These are phyloP conservation scores for Drosophila oshimai DNA, from an alignment of 1,140 invertebrate genomes.

Conservation along the genomic window DNA sequence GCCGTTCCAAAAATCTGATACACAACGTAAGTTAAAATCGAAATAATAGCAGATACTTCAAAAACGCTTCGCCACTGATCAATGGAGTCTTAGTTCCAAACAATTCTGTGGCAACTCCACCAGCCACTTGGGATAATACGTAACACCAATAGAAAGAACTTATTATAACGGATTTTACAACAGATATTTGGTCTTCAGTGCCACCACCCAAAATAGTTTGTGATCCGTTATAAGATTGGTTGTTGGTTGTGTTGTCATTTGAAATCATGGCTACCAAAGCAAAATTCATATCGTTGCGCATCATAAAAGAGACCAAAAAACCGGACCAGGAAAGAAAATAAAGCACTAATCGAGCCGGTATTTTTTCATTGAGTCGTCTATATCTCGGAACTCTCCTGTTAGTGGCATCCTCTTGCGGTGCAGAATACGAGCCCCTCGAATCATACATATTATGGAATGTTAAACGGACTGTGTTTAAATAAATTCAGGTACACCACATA, in stretches of 20 bases:
- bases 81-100: slow-evolving; percentile 93
- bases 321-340: slow-evolving; percentile 89
- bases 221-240: slow-evolving; percentile 14
- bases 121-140: slow-evolving; percentile 88
- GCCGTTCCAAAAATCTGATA: no score
- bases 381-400: no score
- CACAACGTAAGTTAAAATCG: no score
- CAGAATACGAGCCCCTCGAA: no score
- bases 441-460: no score
- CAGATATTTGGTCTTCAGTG: slow-evolving; percentile 84
- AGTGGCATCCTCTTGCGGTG: no score
- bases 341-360: slow-evolving; percentile 87
- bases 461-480: no score
- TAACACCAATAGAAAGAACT: slow-evolving; percentile 90
- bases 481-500: no score
- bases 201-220: slow-evolving; percentile 25
- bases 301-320: slow-evolving; percentile 90
- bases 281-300: slow-evolving; percentile 89
- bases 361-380: no score
- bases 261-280: slow-evolving; percentile 87
- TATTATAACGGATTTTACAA: slow-evolving; percentile 86
- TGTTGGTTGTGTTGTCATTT: slow-evolving; percentile 30
- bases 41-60: no score
- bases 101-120: slow-evolving; percentile 89
- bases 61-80: no score